Evolutionary conservation across 2,113 vertebrate genomes (phyloP), one percentile per base, ranked within the genome.

Genomic region (Hypanus sabinus): DNA sequence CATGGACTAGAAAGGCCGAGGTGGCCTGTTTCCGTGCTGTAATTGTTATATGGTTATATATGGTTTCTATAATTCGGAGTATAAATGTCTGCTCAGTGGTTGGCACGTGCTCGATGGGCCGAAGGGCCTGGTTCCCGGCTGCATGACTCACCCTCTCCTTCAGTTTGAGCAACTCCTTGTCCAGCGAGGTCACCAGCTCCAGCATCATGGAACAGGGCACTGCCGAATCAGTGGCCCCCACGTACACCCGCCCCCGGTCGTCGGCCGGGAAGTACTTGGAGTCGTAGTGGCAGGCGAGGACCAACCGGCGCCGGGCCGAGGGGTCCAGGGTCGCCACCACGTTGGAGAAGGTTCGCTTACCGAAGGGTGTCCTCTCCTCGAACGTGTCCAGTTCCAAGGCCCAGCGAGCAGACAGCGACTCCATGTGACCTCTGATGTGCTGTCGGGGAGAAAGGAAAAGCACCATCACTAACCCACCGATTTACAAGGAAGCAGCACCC

Each of bases 161-260:
- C 91, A 97, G 95, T 0, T 94, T 95, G 38, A 83, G 95, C 24
- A 99, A 96, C 94, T 97, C 95, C 0, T 65, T 60, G 70, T 98
- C 98, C 1, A 99, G 96, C 70, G 97, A 97, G 0, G 96, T 95
- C 0, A 95, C 98, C 36, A 98, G 95, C 95, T 98, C 98, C 94
- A 98, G 95, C 71, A 98, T 96, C 94, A 98, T 96, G 80, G 98
- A 97, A 3, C 98, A 98, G 65, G 98, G 98, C 60, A 98, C 97
- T 0, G 98, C 98, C 0, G 98, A 98, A 95, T 99, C 98, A 0
- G 97, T 98, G 94, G 98, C 98, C 0, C 98, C 98, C 27, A 98
- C 85, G 65, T 98, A 99, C 14, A 95, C 94, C 77, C 94, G 94
- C 11, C 95, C 81, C 33, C 65, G 95, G 0, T 95, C 94, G 70